phyloP scores from a whole-genome alignment of 2,113 vertebrate species.

The Empidonax traillii region DNA sequence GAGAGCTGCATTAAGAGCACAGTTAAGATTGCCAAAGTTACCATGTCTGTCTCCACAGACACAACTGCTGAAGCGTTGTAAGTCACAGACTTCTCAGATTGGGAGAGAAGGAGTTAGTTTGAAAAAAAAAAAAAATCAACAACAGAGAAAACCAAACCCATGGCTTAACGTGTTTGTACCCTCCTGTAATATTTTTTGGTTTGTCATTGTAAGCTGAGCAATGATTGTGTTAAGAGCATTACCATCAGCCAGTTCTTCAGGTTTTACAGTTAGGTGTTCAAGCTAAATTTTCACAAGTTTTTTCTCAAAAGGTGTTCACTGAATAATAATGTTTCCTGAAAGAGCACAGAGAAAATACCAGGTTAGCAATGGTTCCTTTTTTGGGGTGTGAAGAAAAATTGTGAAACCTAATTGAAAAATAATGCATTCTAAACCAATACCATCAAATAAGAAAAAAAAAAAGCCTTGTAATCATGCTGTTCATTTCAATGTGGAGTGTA shows the following conservation, averaged over 20 bases:
- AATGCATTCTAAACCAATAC: constrained; percentile 33
- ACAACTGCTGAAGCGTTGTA: constrained; percentile 95
- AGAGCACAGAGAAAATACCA: constrained; percentile 12
- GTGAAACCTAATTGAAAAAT: constrained; percentile 49
- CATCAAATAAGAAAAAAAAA: constrained; percentile 46
- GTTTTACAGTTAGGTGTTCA: constrained; percentile 60
- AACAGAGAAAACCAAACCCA: constrained; percentile 55
- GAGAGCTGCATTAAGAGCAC: constrained; percentile 99
- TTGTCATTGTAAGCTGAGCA: constrained; percentile 48
- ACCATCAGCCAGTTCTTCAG: constrained; percentile 22
- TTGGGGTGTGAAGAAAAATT: background rate
- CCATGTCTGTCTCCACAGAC: constrained; percentile 99
- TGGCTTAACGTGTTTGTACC: constrained; percentile 65
- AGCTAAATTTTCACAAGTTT: constrained; percentile 30
- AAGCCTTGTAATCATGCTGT: constrained; percentile 65
- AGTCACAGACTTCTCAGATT: constrained; percentile 58
- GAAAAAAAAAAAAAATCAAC: background rate
- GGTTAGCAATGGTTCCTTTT: background rate
- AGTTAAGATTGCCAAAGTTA: constrained; percentile 99
- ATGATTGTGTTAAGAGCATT: constrained; percentile 48
- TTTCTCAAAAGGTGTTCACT: constrained; percentile 14
- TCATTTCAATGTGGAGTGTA: constrained; percentile 71
- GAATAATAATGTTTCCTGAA: constrained; percentile 5
- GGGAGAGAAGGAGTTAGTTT: constrained; percentile 39
- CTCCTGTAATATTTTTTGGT: constrained; percentile 66